Evolutionary conservation across 2,113 vertebrate species (phyloP).

Genomic region (Chlorocebus sabaeus): DNA sequence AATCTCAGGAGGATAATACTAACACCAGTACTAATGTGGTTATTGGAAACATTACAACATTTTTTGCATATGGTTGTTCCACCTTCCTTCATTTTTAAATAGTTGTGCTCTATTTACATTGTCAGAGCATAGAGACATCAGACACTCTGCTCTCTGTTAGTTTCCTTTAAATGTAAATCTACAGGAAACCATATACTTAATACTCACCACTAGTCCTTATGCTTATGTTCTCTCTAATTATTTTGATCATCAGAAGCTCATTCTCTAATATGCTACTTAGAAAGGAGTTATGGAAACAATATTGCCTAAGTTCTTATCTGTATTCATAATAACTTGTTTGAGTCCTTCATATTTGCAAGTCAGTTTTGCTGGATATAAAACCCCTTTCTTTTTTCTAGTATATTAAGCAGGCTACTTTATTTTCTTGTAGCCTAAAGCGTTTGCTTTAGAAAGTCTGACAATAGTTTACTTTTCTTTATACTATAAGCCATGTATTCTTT

Average conservation of each 20-base stretch:
- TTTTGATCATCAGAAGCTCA: neutral
- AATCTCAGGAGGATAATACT: neutral
- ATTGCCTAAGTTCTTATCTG: neutral
- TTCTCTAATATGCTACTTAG: neutral
- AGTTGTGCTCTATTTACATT: neutral
- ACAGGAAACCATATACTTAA: neutral
- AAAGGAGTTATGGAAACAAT: neutral
- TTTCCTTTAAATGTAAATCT: neutral
- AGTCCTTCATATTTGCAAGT: neutral
- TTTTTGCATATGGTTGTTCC: neutral
- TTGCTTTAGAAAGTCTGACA: neutral
- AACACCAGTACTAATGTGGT: neutral
- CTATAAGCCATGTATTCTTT: neutral
- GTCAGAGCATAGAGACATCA: neutral
- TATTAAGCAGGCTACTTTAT: neutral
- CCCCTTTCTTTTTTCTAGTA: neutral
- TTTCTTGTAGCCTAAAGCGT: neutral
- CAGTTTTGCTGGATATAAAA: conserved; percentile 67
- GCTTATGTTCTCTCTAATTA: neutral
- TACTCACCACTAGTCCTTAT: neutral
- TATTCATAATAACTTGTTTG: neutral
- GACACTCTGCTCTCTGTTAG: neutral
- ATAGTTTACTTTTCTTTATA: neutral
- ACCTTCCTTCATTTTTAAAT: neutral
- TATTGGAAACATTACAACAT: neutral